Conservation (phyloP, 2,888 invertebrate species). For the Sinohyriopsis cumingii region DNA sequence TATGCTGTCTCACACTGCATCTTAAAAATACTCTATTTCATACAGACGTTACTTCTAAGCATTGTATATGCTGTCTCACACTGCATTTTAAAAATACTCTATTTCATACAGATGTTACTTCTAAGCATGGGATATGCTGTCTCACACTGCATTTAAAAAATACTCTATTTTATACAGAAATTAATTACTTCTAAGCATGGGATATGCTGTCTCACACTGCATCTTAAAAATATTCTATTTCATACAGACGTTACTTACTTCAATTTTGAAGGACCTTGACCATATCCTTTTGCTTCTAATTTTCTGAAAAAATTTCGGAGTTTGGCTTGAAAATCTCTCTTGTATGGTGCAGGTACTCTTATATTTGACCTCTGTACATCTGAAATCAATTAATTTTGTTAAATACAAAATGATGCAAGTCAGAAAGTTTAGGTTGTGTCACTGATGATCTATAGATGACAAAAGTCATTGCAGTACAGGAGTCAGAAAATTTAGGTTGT, state of each 20-base stretch:
- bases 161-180: too few species aligned
- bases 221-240: too few species aligned
- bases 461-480: too few species aligned
- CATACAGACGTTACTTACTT: conserved; percentile 79
- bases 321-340: conserved; percentile 95
- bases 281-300: conserved; percentile 95
- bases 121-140: too few species aligned
- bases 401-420: conserved; percentile 1
- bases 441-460: too few species aligned
- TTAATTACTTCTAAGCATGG: too few species aligned
- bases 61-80: too few species aligned
- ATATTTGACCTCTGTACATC: conserved; percentile 77
- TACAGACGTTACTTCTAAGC: conserved; percentile 70
- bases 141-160: too few species aligned
- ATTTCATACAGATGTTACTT: conserved; percentile 65
- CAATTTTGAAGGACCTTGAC: conserved; percentile 96
- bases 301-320: conserved; percentile 94
- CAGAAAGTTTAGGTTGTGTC: not conserved
- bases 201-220: too few species aligned
- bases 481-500: not conserved
- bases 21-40: too few species aligned
- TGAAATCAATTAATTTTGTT: conserved; percentile 8
- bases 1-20: too few species aligned
- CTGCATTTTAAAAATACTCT: too few species aligned
- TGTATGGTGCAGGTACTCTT: conserved; percentile 90